Evolutionary conservation across 2,113 vertebrate species (phyloP).

Genomic region (Brienomyrus longianalis): DNA sequence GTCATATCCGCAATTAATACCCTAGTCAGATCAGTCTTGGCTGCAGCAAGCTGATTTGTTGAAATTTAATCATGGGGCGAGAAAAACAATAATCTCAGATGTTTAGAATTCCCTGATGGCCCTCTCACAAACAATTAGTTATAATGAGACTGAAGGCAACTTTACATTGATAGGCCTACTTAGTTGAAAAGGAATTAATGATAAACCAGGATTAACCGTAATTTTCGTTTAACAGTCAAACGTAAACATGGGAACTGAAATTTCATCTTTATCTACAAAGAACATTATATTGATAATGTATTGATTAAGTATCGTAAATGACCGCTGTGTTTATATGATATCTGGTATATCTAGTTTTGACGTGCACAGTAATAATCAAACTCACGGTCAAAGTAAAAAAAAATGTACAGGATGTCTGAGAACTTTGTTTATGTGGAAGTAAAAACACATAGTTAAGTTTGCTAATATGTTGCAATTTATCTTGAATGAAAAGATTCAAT

Average conservation of each 20-base stretch:
- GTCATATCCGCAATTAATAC: neutral
- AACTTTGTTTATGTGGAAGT: neutral
- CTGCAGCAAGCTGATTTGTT: neutral
- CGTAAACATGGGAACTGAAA: neutral
- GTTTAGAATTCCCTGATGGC: neutral
- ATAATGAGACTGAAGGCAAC: neutral
- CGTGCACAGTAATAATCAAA: neutral
- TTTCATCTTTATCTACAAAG: neutral
- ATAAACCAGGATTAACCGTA: neutral
- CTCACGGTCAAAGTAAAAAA: neutral
- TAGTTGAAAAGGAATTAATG: neutral
- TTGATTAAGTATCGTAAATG: neutral
- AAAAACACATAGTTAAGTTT: neutral
- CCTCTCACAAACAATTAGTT: neutral
- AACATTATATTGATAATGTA: neutral
- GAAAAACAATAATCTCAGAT: neutral
- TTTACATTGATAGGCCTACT: neutral
- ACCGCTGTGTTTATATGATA: neutral
- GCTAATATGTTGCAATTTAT: neutral
- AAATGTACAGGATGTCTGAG: neutral
- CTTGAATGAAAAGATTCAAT: neutral
- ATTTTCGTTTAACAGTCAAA: neutral
- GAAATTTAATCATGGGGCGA: neutral
- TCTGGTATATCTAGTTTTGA: neutral
- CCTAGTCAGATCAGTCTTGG: neutral